Evolutionary conservation across 1,140 invertebrate species (phyloP), one percentile per base, ranked within the genome.

Genomic region (Drosophila willistoni): DNA sequence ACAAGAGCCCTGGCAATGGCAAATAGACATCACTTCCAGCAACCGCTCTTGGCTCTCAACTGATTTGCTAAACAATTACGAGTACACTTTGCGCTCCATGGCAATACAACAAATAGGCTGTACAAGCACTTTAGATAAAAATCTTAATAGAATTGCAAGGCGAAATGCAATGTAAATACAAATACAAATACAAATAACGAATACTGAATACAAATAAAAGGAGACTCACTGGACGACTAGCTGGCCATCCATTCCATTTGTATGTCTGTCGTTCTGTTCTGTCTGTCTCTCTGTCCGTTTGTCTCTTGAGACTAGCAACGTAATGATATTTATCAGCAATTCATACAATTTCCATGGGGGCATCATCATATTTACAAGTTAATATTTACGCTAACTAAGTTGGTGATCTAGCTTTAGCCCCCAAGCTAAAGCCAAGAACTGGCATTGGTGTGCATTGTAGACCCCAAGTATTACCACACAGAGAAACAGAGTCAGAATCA

Each of bases 281-380:
- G 34, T 33, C 12, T 1, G 41, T 41, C 44, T 19, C 33, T 59
- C 67, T 29, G 25, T 29, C 25, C 25, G 25, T 29, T 7, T 29
- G 5, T 29, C 29, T 7, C 5, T 29, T 6, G 29, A 29, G 29
- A 29, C 29, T 57, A 73, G 68, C 51, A 34, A 81, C 85, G 68
- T 89, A 89, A 89, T 89, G 84, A 89, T 89, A 89, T 89, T 89
- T 89, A 89, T 89, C 84, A 84, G 79, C 80, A 68, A 90, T 87
- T 86, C 85, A 82, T 84, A 87, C 83, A 75, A 90, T 90, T 90
- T 90, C 89, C 86, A 90, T 84, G 77, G 81, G 86, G 83, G 87
- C 87, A 90, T 90, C 84, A 90, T 90, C 87, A 90, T 90, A 90
- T 90, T 90, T 90, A 90, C 87, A 90, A 90, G 87, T 90, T 90